phyloP scores from a whole-genome alignment of 2,113 vertebrate genomes.

The Morone chrysops region DNA sequence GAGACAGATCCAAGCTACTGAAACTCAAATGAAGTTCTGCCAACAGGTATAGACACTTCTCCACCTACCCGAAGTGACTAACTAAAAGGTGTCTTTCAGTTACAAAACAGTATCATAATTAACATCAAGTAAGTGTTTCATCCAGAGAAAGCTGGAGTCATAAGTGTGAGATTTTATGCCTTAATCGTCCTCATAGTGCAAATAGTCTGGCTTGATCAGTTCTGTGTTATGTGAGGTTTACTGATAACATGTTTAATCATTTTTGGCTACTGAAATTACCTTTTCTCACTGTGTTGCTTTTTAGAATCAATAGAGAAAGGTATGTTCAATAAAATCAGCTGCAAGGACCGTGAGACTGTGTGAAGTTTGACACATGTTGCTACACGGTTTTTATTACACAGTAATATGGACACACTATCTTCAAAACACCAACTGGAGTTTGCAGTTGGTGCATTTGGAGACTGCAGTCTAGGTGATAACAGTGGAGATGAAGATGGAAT shows the following conservation, averaged over 20 bases:
- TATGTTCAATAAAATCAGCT: neutral
- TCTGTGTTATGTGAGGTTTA: neutral
- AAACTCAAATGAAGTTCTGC: neutral
- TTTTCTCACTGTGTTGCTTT: neutral
- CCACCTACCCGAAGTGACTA: neutral
- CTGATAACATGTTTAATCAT: neutral
- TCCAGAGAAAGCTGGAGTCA: neutral
- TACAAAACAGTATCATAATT: neutral
- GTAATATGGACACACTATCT: neutral
- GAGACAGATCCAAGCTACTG: conserved; percentile 18
- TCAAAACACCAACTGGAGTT: neutral
- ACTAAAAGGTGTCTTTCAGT: neutral
- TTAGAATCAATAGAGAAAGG: neutral
- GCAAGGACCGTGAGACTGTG: neutral
- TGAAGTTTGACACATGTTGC: neutral
- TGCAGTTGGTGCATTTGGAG: neutral
- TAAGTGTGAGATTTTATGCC: neutral
- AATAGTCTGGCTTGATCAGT: neutral
- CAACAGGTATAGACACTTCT: neutral
- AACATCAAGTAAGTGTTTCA: neutral
- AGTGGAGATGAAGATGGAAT: neutral
- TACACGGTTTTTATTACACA: neutral
- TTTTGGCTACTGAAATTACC: neutral
- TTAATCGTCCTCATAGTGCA: neutral
- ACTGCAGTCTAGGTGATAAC: neutral